Evolutionary conservation across 2,888 invertebrate genomes (phyloP).

Genomic region (Parnassius apollo): DNA sequence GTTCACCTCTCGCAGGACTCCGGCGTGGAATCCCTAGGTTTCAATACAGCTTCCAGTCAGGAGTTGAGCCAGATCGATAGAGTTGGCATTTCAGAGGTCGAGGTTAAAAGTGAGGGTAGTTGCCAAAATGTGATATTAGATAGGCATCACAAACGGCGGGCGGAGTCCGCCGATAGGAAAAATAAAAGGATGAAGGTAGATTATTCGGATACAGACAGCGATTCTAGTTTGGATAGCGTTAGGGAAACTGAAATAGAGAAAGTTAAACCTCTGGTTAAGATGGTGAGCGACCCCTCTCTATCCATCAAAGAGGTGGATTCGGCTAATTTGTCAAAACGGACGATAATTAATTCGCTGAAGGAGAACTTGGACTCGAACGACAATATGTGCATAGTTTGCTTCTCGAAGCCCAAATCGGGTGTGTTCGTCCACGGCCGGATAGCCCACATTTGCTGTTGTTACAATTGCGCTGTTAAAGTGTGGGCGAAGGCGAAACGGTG

Average conservation of each 20-base stretch:
- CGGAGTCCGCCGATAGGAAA: conserved; percentile 49
- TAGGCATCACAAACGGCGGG: conserved; percentile 41
- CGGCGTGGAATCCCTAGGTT: conserved; percentile 51
- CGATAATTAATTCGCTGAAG: conserved; percentile 46
- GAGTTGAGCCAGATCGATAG: conserved; percentile 33
- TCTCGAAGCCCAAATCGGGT: conserved; percentile 83
- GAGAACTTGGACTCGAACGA: conserved; percentile 46
- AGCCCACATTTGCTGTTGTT: conserved; percentile 86
- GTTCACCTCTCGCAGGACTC: conserved; percentile 59
- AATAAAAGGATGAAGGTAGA: conserved; percentile 47
- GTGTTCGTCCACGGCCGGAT: conserved; percentile 85
- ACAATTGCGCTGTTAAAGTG: conserved; percentile 84
- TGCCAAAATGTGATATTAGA: conserved; percentile 30
- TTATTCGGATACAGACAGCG: conserved; percentile 43
- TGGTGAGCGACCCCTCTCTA: conserved; percentile 67
- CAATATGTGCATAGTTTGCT: conserved; percentile 82
- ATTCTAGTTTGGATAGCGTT: conserved; percentile 26
- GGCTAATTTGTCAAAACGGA: conserved; percentile 43
- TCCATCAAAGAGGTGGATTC: conserved; percentile 45
- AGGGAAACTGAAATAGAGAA: conserved; percentile 30
- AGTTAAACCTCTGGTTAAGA: conserved; percentile 57
- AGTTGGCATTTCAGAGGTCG: conserved; percentile 25
- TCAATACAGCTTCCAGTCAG: conserved; percentile 49
- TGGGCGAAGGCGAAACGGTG: conserved; percentile 84
- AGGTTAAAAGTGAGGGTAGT: conserved; percentile 27